Evolutionary conservation across 1,140 invertebrate genomes (phyloP), one percentile per base, ranked within the genome.

Genomic region (Asbolus verrucosus): DNA sequence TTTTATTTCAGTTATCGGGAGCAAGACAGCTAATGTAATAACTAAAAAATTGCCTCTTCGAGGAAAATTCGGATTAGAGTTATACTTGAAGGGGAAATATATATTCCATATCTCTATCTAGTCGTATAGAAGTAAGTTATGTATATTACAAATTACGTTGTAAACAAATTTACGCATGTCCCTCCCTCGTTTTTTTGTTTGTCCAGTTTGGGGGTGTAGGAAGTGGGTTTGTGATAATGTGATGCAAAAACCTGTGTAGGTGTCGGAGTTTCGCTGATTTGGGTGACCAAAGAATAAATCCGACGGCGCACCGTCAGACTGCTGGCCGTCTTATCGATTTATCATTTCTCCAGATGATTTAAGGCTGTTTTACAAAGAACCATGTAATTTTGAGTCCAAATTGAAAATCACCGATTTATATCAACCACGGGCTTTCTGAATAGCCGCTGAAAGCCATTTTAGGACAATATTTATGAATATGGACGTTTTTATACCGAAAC

Each of bases 321-420:
- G n/a, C 46, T 54, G 46, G 8, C 46, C 46, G 46, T 41, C 31
- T 27, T 27, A 39, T 63, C 61, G 61, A 63, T 63, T 63, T 63
- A 19, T 63, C 31, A 41, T 39, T 63, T 63, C 46, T 54, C 21
- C 21, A 18, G 39, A 63, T 63, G 61, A 63, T 63, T 63, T 39
- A 63, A 41, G 24, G 30, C 36, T 62, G 36, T 62, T 39, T 62
- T 62, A 62, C 36, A 62, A 62, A 62, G 59, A 62, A 39, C 59
- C 31, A 39, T 39, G 33, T 63, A 63, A 63, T 63, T 63, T 63
- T 39, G 33, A 63, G 61, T 63, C 39, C 16, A 63, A 63, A 63
- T 63, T 63, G 61, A 63, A 63, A 63, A 63, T 63, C 61, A 63
- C 33, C 39, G 61, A 63, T 63, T 63, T 63, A 63, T 63, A 63